phyloP scores from a whole-genome alignment of 2,888 invertebrate species.

The Cephus runcator region DNA sequence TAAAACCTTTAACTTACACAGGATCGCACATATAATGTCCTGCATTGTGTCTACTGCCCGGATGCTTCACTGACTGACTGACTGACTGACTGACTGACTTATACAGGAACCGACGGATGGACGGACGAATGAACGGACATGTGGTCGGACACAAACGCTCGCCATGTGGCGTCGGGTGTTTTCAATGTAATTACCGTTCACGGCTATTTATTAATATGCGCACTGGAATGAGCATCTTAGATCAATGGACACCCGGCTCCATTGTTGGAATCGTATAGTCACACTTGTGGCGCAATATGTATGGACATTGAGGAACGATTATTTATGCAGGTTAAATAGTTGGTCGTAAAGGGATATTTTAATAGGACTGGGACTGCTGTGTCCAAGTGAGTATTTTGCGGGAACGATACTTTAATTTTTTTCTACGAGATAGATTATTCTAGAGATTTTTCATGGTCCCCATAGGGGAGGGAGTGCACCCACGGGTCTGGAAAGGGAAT shows the following conservation, averaged over 20 bases:
- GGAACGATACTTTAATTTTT: not conserved
- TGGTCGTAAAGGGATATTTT: not conserved
- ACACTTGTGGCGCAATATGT: not conserved
- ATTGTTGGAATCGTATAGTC: not conserved
- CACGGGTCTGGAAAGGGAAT: no score
- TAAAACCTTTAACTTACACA: not conserved
- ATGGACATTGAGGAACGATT: not conserved
- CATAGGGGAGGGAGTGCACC: not conserved
- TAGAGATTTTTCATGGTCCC: not conserved
- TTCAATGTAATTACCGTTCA: conserved; percentile 43
- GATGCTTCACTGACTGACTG: not conserved
- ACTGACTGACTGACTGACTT: conserved; percentile 24
- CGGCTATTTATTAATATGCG: conserved; percentile 45
- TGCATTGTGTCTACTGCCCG: not conserved
- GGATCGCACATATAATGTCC: not conserved
- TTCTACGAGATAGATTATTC: not conserved
- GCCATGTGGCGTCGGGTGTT: conserved; percentile 33
- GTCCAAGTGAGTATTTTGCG: not conserved
- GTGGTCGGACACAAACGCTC: conserved; percentile 23
- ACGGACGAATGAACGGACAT: conserved; percentile 25
- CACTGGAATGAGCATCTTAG: conserved; percentile 28
- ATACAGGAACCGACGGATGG: conserved; percentile 28
- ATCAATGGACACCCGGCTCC: not conserved
- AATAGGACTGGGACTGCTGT: not conserved
- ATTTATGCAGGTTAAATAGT: not conserved